Base-by-base conservation (phyloP, 2,113 vertebrate species). In the Peromyscus leucopus region DNA sequence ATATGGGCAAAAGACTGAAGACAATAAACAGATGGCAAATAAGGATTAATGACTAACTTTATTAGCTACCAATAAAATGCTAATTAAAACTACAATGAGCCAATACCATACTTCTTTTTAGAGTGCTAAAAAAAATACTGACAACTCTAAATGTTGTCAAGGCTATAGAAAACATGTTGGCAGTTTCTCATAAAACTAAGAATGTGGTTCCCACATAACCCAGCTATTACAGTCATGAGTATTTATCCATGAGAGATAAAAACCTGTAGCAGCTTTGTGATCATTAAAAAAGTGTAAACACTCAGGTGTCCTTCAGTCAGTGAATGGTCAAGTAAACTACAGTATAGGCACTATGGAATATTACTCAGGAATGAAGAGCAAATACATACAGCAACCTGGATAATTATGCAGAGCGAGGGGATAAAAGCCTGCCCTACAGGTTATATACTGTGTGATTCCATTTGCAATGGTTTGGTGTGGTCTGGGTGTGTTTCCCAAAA, bases 171-270 rank as follows among this genome's bases (percentile, higher is more conserved):
- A 89, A n/a, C 59, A 83, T 31, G 74, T n/a, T 24, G 7, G 22
- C n/a, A 67, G 22, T 39, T 89, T 69, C 76, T 83, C 12, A 28
- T 24, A 67, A 82, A 83, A 69, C n/a, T 26, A 67, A 75, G 69
- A 1, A 31, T 10, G 31, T 28, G 39, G 16, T 55, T 88, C 65
- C 74, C n/a, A 39, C n/a, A 28, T 71, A 21, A 67, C 28, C 48
- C n/a, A 75, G 46, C 22, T 42, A 3, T 4, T 67, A 1, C 17
- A 59, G 4, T 48, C 8, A n/a, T 36, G n/a, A 63, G 5, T n/a
- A 48, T 87, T 90, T 80, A 86, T 85, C 33, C 22, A 69, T 15
- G 31, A 75, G 51, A 94, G 80, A 48, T 48, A 51, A 94, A 87
- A 94, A 55, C 63, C n/a, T 33, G 46, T 33, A 78, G 55, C 63